phyloP scores from a whole-genome alignment of 2,113 vertebrate species.

The Vicugna pacos region DNA sequence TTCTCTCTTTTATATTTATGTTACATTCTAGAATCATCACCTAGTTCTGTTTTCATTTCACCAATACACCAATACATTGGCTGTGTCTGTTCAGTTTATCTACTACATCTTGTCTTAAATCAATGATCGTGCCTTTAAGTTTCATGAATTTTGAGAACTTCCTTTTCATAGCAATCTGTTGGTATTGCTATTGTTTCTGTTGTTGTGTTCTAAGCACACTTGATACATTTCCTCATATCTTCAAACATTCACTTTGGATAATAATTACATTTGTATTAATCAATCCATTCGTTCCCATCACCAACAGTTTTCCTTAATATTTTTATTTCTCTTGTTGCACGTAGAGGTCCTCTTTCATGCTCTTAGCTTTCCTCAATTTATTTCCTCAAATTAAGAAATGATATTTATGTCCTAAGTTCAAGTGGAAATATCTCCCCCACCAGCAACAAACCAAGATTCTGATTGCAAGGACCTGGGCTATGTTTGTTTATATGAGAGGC shows the following conservation, averaged over 20 bases:
- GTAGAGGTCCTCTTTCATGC: not conserved
- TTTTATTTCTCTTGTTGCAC: not conserved
- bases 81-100: not conserved
- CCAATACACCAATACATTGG: not conserved
- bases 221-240: not conserved
- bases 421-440: not conserved
- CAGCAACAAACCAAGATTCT: not conserved
- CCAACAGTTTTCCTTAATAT: not conserved
- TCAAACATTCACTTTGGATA: not conserved
- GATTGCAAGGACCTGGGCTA: not conserved
- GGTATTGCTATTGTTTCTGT: not conserved
- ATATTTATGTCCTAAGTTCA: not conserved
- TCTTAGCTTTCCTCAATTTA: not conserved
- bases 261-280: not conserved
- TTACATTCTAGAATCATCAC: not conserved
- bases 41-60: not conserved
- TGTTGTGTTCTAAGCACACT: not conserved
- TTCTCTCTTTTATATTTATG: not conserved
- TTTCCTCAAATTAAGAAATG: not conserved
- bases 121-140: not conserved
- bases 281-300: not conserved
- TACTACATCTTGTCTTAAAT: not conserved
- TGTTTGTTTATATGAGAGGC: not conserved
- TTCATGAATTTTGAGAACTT: not conserved
- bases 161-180: not conserved